A percentile compares a stretch with the other conserved stretches of the same genome.
These are phyloP conservation scores for Edolisoma coerulescens DNA, from an alignment of 2,113 vertebrate species.

Conservation along the genomic window DNA sequence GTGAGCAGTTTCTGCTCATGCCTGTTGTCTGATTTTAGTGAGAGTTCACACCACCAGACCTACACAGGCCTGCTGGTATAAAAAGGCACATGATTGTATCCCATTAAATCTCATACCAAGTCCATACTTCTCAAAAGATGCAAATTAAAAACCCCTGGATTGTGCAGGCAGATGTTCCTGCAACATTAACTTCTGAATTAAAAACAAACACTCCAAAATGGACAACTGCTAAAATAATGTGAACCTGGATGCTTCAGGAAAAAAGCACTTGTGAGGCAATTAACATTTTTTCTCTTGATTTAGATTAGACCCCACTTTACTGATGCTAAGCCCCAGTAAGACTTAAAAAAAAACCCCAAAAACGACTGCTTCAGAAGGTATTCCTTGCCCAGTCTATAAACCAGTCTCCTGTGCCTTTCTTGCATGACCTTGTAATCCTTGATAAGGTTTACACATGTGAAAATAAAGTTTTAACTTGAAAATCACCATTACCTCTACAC, in stretches of 20 bases:
- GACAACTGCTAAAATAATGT: not conserved
- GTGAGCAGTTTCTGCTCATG: not conserved
- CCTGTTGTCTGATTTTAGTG: not conserved
- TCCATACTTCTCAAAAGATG: not conserved
- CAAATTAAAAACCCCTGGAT: rapidly evolving
- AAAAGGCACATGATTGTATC: not conserved
- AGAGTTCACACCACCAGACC: not conserved
- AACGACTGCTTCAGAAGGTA: not conserved
- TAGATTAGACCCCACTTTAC: not conserved
- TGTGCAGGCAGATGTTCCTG: not conserved
- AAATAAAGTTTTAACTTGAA: not conserved
- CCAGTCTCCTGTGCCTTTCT: not conserved
- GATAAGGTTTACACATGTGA: not conserved
- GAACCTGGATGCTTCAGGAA: not conserved
- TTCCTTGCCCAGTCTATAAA: not conserved
- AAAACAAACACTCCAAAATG: not conserved
- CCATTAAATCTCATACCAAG: not conserved
- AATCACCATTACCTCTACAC: not conserved
- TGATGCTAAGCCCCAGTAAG: not conserved
- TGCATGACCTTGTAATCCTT: not conserved
- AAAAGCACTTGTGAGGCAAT: not conserved
- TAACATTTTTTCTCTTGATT: not conserved
- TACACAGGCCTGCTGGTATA: not conserved
- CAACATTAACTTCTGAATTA: not conserved
- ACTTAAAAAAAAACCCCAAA: not conserved